Base-by-base conservation (phyloP, 1,140 invertebrate species). In the Scaptomyza pallida region DNA sequence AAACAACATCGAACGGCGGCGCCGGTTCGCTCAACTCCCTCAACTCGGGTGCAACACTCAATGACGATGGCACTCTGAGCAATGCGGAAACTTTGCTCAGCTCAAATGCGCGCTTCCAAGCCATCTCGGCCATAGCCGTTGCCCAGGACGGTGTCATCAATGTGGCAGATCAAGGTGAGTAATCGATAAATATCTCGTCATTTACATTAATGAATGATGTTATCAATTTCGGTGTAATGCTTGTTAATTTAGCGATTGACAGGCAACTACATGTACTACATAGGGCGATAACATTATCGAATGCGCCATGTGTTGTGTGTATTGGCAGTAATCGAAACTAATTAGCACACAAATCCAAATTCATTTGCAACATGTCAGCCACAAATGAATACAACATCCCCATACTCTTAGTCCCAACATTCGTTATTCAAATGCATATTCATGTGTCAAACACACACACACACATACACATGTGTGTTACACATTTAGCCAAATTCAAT, bases 111-210 rank as follows among this genome's bases (percentile, higher is more conserved):
- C 95, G 96, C 75, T 96, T 98, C 89, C 96, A 96, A 70, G 95
- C 97, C 0, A 97, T 98, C 90, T 98, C 97, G 5, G 97, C 97
- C 2, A 93, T 99, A 5, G 95, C 97, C 2, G 97, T 99, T 2
- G 97, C 97, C 10, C 97, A 98, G 35, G 97, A 99, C 91, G 97
- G 97, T 0, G 95, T 98, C 23, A 92, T 99, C 3, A 97, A 99
- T 92, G 95, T 99, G 21, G 97, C 97, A 13, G 98, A 99, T 92
- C 98, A 98, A 93, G 97, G 96, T 90, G 94, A 93, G 86, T 91
- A n/a, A 5, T 5, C 17, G 19, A 23, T 3, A 45, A 13, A 12
- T n/a, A n/a, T n/a, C n/a, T n/a, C n/a, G n/a, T n/a, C n/a, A n/a
- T 21, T 21, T 21, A 4, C 26, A 30, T 30, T 6, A 30, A 6